A percentile compares a stretch with the other conserved stretches of the same genome.
Conservation (phyloP, 92 coral and sea anemone species). For the Virgularia gustaviana region DNA sequence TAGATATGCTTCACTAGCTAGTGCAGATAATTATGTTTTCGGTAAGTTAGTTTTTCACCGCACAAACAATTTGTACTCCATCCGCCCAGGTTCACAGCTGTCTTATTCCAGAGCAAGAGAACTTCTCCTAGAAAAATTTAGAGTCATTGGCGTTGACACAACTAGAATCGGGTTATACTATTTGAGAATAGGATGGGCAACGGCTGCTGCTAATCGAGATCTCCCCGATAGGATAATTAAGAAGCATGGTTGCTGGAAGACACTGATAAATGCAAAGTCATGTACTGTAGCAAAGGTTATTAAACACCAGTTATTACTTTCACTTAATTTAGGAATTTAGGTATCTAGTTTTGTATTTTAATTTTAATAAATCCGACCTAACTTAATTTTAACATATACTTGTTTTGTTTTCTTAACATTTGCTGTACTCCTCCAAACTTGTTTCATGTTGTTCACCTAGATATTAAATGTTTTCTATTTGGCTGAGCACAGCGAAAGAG, state of each 20-base stretch:
- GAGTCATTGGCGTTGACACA: conserved; percentile 15
- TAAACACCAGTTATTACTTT: no score
- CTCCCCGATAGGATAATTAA: conserved; percentile 31
- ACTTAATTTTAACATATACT: no score
- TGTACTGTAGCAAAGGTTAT: no score
- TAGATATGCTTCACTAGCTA: neutral
- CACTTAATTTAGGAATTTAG: no score
- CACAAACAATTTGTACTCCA: neutral
- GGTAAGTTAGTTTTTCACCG: conserved; percentile 11
- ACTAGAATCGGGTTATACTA: conserved; percentile 25
- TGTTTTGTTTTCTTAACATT: no score
- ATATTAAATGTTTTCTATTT: no score
- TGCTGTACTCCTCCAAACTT: no score
- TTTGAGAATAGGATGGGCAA: conserved; percentile 31
- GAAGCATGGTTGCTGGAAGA: conserved; percentile 33
- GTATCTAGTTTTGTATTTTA: no score
- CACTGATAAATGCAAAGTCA: no score
- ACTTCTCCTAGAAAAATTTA: conserved; percentile 5
- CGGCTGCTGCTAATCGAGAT: conserved; percentile 35
- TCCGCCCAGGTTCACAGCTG: conserved; percentile 23
- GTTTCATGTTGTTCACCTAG: no score
- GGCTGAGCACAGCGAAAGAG: no score
- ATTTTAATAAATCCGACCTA: no score
- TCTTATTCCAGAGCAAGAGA: conserved; percentile 28
- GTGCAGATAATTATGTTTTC: conserved; percentile 15